phyloP scores from a whole-genome alignment of 2,113 vertebrate genomes.

The Bufo gargarizans region DNA sequence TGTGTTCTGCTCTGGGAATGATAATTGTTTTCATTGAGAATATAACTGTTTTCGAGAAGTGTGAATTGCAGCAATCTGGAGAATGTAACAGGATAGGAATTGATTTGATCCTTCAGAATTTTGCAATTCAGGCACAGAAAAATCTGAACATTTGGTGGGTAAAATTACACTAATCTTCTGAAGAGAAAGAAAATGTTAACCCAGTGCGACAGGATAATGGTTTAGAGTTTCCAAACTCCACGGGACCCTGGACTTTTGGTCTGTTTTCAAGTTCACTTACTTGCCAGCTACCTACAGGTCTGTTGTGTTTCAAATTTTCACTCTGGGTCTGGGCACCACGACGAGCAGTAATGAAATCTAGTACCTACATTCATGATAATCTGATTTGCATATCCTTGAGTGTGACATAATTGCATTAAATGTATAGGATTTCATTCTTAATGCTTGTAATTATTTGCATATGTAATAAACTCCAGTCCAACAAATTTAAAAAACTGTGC shows the following conservation, averaged over 20 bases:
- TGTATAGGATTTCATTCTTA: constrained; percentile 40
- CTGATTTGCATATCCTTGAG: constrained; percentile 48
- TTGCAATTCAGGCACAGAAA: not conserved
- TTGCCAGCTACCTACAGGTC: constrained; percentile 48
- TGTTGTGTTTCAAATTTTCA: constrained; percentile 43
- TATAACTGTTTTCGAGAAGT: constrained; percentile 26
- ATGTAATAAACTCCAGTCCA: constrained; percentile 34
- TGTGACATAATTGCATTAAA: constrained; percentile 36
- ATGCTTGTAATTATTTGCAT: constrained; percentile 45
- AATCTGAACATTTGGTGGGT: not conserved
- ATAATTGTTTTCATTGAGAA: constrained; percentile 1
- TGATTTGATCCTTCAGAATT: constrained; percentile 20
- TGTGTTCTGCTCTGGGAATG: not conserved
- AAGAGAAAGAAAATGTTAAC: constrained; percentile 30
- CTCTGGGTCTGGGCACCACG: not conserved
- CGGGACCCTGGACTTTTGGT: not conserved
- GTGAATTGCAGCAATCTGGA: constrained; percentile 37
- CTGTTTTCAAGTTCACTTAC: constrained; percentile 17
- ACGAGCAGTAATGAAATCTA: constrained; percentile 20
- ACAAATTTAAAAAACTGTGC: constrained; percentile 15
- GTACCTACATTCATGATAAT: constrained; percentile 32
- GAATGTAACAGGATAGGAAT: constrained; percentile 25
- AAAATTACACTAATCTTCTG: constrained; percentile 15
- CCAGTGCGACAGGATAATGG: constrained; percentile 33
- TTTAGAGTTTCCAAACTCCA: constrained; percentile 25